Base-by-base conservation (phyloP, 30 jellyfish, hydroid and myxozoan genomes). In the Turritopsis dohrnii region DNA sequence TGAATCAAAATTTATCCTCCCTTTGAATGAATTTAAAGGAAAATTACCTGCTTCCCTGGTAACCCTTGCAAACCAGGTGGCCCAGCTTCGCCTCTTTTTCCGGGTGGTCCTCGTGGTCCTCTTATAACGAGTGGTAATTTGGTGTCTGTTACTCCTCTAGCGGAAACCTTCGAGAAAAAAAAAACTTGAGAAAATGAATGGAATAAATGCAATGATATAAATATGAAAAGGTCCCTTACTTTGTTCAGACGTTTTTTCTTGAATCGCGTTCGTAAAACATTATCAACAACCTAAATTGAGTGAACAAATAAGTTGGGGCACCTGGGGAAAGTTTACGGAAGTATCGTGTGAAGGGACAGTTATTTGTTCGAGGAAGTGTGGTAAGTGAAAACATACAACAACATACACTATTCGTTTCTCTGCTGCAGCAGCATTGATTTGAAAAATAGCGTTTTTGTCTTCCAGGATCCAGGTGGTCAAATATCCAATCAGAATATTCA, bases 91-190 rank as follows among this genome's bases (percentile, higher is more conserved):
- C 97, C 97, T 53, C 27, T 71, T 52, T 89, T 86, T 28, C 97
- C 97, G 7, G 71, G 85, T 71, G 97, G 97, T 18, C 97, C 97
- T 23, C 90, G 86, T 29, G 97, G 96, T 21, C 96, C 96, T 52
- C 72, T 72, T 22, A 87, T 1, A 0, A 54, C 66, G 52, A 16
- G 19, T 18, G 72, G 28, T 29, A 82, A 5, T 8, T 82, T 82
- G 20, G 71, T 52, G 82, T 28, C 28, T 16, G 53, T 28, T 23
- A 79, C 22, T 18, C 71, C 76, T 21, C 82, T 26, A 18, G 54
- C 7, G 0, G 8, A 28, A 41, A 76, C 27, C 22, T 76, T 28
- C 72, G 23, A 28, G 52, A 54, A 41, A 41, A 41, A 41, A 41
- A 41, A 41, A 3, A 3, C 60, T 41, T n/a, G n/a, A n/a, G 60